These are phyloP conservation scores for Cybosia mesomella DNA, from an alignment of 2,888 invertebrate genomes.

Conservation along the genomic window DNA sequence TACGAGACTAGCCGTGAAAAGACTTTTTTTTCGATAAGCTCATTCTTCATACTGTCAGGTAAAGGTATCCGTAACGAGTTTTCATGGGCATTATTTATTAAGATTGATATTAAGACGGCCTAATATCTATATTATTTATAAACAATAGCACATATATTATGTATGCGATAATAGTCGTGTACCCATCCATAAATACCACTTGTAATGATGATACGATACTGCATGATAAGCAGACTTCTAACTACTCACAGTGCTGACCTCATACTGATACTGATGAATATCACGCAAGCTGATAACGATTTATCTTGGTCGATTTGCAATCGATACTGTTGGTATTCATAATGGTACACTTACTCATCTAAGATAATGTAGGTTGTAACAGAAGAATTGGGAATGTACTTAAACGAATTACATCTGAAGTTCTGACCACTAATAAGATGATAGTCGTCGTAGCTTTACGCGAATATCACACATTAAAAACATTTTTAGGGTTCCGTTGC, in stretches of 20 bases:
- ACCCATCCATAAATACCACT: conserved; percentile 10
- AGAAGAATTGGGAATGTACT: neutral
- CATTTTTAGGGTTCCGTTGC: too few relatives aligned
- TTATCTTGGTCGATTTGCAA: conserved; percentile 44
- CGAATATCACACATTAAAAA: too few relatives aligned
- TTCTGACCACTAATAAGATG: neutral
- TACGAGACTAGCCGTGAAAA: neutral
- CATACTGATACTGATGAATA: conserved; percentile 40
- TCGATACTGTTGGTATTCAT: conserved; percentile 37
- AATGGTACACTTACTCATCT: conserved; percentile 18
- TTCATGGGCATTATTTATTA: neutral
- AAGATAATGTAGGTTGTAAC: neutral
- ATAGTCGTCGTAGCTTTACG: too few relatives aligned
- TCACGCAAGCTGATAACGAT: conserved; percentile 38
- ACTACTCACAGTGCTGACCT: conserved; percentile 28
- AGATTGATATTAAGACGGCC: neutral
- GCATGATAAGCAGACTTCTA: conserved; percentile 29
- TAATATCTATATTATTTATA: neutral
- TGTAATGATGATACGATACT: conserved; percentile 21
- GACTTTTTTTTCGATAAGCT: neutral
- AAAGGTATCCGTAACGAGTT: neutral
- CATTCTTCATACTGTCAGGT: neutral
- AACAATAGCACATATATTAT: neutral
- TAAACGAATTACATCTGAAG: neutral
- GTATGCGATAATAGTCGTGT: neutral